A percentile compares a stretch with the other conserved stretches of the same genome.
These are phyloP conservation scores for Pagrus major DNA, from an alignment of 2,113 vertebrate genomes.

Conservation along the genomic window DNA sequence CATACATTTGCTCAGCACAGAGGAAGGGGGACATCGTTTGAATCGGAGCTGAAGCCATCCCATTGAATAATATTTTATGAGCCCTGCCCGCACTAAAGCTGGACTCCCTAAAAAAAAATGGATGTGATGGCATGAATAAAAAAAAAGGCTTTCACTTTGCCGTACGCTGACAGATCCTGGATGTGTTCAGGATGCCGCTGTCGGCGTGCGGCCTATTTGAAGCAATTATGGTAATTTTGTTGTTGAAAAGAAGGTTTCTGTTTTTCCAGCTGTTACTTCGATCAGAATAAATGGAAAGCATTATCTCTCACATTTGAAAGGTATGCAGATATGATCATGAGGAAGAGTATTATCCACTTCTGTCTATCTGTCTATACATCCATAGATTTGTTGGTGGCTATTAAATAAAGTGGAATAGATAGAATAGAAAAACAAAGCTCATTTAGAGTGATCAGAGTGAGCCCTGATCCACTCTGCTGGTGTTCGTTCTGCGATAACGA, in stretches of 20 bases:
- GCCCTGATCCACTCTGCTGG: background rate
- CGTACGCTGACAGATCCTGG: background rate
- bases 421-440: too few relatives aligned
- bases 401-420: constrained; percentile 9
- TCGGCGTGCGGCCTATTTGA: background rate
- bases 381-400: background rate
- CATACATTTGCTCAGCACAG: background rate
- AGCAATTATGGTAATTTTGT: constrained; percentile 29
- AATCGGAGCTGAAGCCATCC: background rate
- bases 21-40: background rate
- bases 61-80: background rate
- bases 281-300: background rate
- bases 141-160: background rate
- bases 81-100: background rate
- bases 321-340: constrained; percentile 7
- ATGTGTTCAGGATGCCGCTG: background rate
- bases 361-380: background rate
- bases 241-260: background rate
- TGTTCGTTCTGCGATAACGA: background rate
- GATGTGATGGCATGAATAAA: background rate
- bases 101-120: background rate
- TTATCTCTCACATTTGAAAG: background rate
- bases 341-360: background rate
- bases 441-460: background rate
- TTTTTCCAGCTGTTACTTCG: constrained; percentile 22